Evolutionary conservation across 2,113 vertebrate species (phyloP).

Genomic region (Microtus richardsoni): DNA sequence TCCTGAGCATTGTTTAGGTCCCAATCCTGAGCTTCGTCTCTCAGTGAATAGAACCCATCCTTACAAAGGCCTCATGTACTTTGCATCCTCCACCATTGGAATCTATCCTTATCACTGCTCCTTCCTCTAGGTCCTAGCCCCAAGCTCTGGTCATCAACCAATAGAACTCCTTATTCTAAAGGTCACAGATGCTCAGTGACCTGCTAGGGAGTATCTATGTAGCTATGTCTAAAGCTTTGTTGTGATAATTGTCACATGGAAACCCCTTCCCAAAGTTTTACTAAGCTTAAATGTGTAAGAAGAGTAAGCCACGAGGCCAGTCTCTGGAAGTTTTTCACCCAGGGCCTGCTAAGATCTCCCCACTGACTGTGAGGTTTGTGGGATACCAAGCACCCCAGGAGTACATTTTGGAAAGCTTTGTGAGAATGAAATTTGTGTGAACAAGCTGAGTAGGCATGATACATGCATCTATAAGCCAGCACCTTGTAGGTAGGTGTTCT

Average conservation of each 20-base stretch:
- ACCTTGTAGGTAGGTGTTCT: not conserved
- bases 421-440: not conserved
- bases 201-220: not conserved
- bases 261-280: not conserved
- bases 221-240: not conserved
- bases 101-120: not conserved
- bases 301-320: not conserved
- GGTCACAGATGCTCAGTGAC: not conserved
- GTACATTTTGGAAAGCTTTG: not conserved
- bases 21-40: not conserved
- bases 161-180: not conserved
- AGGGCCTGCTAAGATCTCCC: not conserved
- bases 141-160: not conserved
- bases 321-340: not conserved
- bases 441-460: not conserved
- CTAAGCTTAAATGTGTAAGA: not conserved
- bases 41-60: not conserved
- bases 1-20: not conserved
- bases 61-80: not conserved
- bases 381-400: not conserved
- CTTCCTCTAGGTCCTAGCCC: not conserved
- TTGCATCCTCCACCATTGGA: not conserved
- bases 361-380: not conserved
- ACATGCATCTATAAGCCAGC: accelerated
- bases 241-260: not conserved